Conservation (phyloP, 2,888 invertebrate species). For the Erebia ligea region DNA sequence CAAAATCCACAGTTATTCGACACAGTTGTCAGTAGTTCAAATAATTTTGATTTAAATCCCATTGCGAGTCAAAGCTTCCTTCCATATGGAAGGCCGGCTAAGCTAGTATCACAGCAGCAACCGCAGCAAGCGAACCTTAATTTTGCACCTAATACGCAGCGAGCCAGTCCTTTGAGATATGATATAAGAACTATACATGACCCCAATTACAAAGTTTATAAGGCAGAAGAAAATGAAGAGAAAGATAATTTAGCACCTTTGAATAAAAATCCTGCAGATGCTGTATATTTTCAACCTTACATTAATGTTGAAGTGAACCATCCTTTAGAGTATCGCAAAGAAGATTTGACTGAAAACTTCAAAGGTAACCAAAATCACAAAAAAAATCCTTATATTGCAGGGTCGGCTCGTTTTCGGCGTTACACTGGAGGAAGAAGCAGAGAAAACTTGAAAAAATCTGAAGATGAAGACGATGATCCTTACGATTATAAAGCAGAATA, state of each 20-base stretch:
- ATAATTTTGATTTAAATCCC: constrained; percentile 78
- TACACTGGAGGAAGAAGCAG: constrained; percentile 75
- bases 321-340: constrained; percentile 71
- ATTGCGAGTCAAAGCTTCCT: constrained; percentile 74
- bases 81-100: constrained; percentile 62
- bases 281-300: constrained; percentile 74
- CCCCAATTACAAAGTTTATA: constrained; percentile 75
- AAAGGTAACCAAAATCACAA: constrained; percentile 74
- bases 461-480: constrained; percentile 70
- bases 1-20: constrained; percentile 76
- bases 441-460: constrained; percentile 62
- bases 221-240: constrained; percentile 71
- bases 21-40: constrained; percentile 77
- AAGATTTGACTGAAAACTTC: constrained; percentile 63
- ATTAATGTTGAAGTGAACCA: constrained; percentile 73
- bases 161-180: constrained; percentile 67
- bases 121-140: constrained; percentile 46
- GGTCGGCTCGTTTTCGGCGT: constrained; percentile 74
- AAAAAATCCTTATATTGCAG: constrained; percentile 78
- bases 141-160: constrained; percentile 56
- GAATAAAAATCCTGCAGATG: constrained; percentile 73
- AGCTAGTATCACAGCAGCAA: constrained; percentile 60
- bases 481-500: constrained; percentile 80
- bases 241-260: constrained; percentile 72
- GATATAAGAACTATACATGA: constrained; percentile 77